These are phyloP conservation scores for Eucidaris tribuloides DNA, from an alignment of 35 echinoderm and acorn worm species.

Conservation along the genomic window DNA sequence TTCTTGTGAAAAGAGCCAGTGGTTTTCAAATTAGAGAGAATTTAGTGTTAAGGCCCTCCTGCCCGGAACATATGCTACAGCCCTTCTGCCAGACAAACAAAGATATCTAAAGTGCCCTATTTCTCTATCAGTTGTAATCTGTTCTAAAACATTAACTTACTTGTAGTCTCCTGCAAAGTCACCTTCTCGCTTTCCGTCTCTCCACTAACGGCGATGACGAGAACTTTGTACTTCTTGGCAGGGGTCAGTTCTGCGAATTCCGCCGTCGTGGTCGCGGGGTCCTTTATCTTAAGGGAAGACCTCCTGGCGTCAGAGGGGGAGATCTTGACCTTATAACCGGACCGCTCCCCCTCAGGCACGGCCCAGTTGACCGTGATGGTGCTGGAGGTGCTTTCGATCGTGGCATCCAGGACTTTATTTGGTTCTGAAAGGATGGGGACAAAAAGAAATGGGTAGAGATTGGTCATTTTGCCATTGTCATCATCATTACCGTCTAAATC, in stretches of 20 bases:
- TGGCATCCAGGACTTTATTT: conserved; percentile 36
- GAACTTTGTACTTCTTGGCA: conserved; percentile 84
- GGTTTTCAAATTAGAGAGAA: too few relatives aligned
- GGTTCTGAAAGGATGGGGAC: conserved; percentile 32
- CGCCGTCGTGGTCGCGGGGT: conserved; percentile 60
- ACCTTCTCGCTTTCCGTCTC: conserved; percentile 82
- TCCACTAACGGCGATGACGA: conserved; percentile 37
- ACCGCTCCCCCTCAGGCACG: conserved; percentile 48
- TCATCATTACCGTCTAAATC: too few relatives aligned
- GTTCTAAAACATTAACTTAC: too few relatives aligned
- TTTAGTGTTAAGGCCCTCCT: too few relatives aligned
- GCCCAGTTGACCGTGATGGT: conserved; percentile 60
- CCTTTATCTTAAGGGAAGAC: conserved; percentile 64
- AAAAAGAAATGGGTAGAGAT: too few relatives aligned
- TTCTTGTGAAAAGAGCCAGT: too few relatives aligned
- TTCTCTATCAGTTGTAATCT: too few relatives aligned
- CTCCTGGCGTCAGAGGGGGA: conserved; percentile 74
- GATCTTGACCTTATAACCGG: conserved; percentile 57
- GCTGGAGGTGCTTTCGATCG: conserved; percentile 33
- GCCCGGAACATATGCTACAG: too few relatives aligned
- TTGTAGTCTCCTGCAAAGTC: conserved; percentile 59
- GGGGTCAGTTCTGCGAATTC: conserved; percentile 72
- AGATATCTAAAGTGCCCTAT: too few relatives aligned
- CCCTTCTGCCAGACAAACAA: too few relatives aligned
- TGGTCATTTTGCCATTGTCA: too few relatives aligned